Conservation (phyloP, 1,140 invertebrate species). For the Penaeus indicus region DNA sequence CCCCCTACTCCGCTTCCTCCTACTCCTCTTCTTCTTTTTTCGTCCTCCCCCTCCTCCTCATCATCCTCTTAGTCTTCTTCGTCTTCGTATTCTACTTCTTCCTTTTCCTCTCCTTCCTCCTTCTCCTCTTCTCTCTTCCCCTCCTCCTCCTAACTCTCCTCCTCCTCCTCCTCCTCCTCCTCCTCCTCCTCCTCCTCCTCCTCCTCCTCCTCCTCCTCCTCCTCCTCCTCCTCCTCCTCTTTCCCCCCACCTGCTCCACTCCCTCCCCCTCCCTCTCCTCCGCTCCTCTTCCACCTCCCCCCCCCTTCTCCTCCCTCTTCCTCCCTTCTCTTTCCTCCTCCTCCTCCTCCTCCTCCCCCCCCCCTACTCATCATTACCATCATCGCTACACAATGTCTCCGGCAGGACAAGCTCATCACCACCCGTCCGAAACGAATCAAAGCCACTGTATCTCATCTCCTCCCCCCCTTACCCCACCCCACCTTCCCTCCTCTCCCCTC, state of each 20-base stretch:
- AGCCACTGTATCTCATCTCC: too few species aligned
- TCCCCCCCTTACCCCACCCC: background rate
- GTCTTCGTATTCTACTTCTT: too few species aligned
- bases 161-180: background rate
- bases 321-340: too few species aligned
- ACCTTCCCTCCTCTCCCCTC: background rate
- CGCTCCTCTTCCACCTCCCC: background rate
- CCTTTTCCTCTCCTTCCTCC: too few species aligned
- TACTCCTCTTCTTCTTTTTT: background rate
- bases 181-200: background rate
- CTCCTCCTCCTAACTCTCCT: background rate
- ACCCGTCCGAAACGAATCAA: too few species aligned
- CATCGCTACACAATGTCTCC: background rate
- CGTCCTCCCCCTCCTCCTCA: background rate
- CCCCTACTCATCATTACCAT: too few species aligned
- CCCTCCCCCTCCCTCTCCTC: background rate
- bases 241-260: too few species aligned
- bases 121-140: constrained; percentile 3
- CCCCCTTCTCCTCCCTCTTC: too few species aligned
- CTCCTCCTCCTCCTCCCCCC: too few species aligned
- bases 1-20: background rate
- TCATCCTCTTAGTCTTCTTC: too few species aligned
- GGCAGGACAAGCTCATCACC: background rate
- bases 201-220: background rate
- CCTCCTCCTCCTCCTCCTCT: background rate